These are phyloP conservation scores for Lepidurus arcticus DNA, from an alignment of 1,140 invertebrate species.

Conservation along the genomic window DNA sequence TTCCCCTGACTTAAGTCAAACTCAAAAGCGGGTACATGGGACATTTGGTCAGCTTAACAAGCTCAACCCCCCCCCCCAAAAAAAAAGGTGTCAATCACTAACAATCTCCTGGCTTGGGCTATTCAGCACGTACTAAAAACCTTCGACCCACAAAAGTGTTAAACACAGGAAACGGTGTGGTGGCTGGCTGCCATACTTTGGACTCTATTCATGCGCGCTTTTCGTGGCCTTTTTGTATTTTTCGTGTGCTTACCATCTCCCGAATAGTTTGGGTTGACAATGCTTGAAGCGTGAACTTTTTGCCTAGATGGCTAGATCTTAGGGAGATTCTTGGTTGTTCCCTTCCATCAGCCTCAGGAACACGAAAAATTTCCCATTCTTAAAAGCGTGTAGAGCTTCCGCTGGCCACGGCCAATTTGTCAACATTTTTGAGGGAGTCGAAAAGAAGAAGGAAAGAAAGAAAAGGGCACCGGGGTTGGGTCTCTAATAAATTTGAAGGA, in stretches of 20 bases:
- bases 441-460: not conserved
- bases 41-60: not conserved
- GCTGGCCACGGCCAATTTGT: not conserved
- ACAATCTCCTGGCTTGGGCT: not conserved
- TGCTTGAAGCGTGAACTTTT: not conserved
- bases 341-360: no score
- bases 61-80: not conserved
- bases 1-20: not conserved
- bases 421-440: not conserved
- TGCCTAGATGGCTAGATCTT: not conserved
- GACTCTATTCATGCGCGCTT: not conserved
- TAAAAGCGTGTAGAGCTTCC: not conserved
- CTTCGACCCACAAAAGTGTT: not conserved
- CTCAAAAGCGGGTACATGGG: not conserved
- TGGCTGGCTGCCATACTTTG: not conserved
- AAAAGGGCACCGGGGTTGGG: not conserved
- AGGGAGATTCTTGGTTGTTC: no score
- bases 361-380: not conserved
- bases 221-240: not conserved
- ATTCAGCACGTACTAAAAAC: conserved; percentile 7
- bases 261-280: not conserved
- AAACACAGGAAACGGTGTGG: conserved; percentile 10
- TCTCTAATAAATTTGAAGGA: not conserved
- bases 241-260: not conserved
- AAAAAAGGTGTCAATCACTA: not conserved